Evolutionary conservation across 1,140 invertebrate genomes (phyloP), one percentile per base, ranked within the genome.

Genomic region (Drosophila kanapiae): DNA sequence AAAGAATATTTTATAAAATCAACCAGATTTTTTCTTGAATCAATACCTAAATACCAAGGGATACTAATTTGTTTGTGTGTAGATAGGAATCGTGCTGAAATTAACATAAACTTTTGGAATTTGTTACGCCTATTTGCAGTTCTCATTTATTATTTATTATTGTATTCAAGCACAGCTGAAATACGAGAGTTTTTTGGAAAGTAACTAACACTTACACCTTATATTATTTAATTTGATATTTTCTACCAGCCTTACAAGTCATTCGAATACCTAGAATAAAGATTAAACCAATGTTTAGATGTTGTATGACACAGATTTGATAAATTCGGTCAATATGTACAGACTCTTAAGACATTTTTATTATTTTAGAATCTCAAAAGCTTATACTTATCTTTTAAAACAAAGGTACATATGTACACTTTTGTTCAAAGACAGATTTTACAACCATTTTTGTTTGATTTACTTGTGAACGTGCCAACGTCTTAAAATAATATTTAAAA

Each of bases 21-120:
- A n/a, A n/a, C n/a, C 6, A 45, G 10, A 45, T 45, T 18, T 1
- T 18, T 16, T 23, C 13, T 23, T 11, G 1, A 8, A 29, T 48
- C 16, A 31, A 29, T 48, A n/a, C 3, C 6, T 6, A 8, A 18
- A 35, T 9, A 4, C 10, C 3, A n/a, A 38, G 38, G 0, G 1
- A 23, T 23, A 8, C 6, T 11, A 0, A 29, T 27, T 42, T 42
- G 9, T 29, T 13, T 16, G 1, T 5, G 8, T 29, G 49, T 8
- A 18, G 3, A 5, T 33, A 45, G 27, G 18, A 49, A 33, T 68
- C 5, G 27, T 68, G 64, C 29, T 51, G 2, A 63, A 68, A 51
- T 31, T 51, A 42, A 23, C 65, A 63, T 6, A 42, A 63, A 14
- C 27, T 51, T 29, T 63, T 4, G 58, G 59, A 63, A 68, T 68